phyloP scores from a whole-genome alignment of 2,888 invertebrate genomes.

The Neria commutata region DNA sequence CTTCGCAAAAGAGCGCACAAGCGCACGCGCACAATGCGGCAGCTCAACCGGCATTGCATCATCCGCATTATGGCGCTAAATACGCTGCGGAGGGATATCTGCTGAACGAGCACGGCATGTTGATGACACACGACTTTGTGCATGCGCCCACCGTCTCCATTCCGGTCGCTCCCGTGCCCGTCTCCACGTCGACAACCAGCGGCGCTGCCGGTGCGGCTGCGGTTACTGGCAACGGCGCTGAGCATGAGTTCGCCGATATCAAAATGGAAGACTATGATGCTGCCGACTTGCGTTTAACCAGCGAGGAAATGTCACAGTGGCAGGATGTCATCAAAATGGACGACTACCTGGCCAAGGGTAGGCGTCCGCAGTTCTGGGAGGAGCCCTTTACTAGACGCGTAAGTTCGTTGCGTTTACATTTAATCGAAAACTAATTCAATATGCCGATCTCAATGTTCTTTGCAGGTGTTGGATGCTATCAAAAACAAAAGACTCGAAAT shows the following conservation, averaged over 20 bases:
- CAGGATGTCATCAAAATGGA: conserved; percentile 81
- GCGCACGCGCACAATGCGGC: not conserved
- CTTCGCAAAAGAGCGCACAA: conserved; percentile 16
- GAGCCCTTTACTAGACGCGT: conserved; percentile 84
- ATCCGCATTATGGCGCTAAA: conserved; percentile 44
- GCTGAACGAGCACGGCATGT: conserved; percentile 53
- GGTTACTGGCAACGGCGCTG: conserved; percentile 33
- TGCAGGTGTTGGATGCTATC: conserved; percentile 83
- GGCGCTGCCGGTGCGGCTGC: conserved; percentile 38
- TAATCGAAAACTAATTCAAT: not conserved
- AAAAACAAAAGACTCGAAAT: conserved; percentile 90
- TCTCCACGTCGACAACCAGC: not conserved
- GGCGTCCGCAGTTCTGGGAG: conserved; percentile 92
- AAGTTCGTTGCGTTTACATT: conserved; percentile 19
- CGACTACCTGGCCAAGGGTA: conserved; percentile 83
- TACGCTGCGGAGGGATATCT: conserved; percentile 45
- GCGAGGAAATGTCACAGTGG: conserved; percentile 59
- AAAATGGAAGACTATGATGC: conserved; percentile 55
- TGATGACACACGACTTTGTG: conserved; percentile 52
- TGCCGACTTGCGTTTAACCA: conserved; percentile 51
- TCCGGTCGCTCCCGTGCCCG: conserved; percentile 21
- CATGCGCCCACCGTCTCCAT: conserved; percentile 34
- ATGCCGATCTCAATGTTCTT: not conserved
- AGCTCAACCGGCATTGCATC: conserved; percentile 25
- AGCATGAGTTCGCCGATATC: conserved; percentile 44